Base-by-base conservation (phyloP, 2,113 vertebrate genomes). In the Calyptomena viridis region DNA sequence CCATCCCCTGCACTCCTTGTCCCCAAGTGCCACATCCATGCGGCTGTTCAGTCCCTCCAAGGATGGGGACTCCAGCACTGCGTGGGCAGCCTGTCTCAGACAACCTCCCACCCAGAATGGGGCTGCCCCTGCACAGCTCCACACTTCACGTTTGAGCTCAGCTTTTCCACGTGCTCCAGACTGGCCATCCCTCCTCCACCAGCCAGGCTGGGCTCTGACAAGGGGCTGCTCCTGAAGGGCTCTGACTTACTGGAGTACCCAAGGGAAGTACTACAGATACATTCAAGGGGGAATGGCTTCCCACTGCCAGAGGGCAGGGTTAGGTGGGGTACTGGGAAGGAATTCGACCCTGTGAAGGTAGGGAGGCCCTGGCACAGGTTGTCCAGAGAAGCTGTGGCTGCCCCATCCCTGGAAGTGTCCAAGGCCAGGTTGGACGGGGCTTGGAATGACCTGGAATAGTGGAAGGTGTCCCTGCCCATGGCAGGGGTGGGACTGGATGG, bases 91-190 rank as follows among this genome's bases (percentile, higher is more conserved):
- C 53, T 23, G 9, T 66, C 44, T 19, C 8, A 3, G 31, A n/a
- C 31, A 33, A 58, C 25, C 22, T 44, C 14, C 49, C 30, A 17
- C 11, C 25, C 53, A 23, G 5, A 50, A 14, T 31, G n/a, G 25
- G 28, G 23, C 40, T 58, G 71, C 50, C 50, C 11, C 2, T 3
- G 8, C 46, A 25, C 30, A 66, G 7, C 22, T 44, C 42, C 62
- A 17, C 1, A 1, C 17, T 60, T 19, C 2, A 1, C 1, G 0
- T 68, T 76, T 40, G 30, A 37, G 27, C 31, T 27, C 40, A 23
- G 42, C 10, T 33, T 30, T 24, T 63, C 47, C 11, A 0, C 4
- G 58, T 49, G 47, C 46, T 69, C 69, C 27, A 8, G 4, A 4
- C 17, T 18, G 42, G 15, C 87, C 5, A 44, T 44, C 40, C 40